These are phyloP conservation scores for Drosophila fungiperda DNA, from an alignment of 2,888 invertebrate species.

Conservation along the genomic window DNA sequence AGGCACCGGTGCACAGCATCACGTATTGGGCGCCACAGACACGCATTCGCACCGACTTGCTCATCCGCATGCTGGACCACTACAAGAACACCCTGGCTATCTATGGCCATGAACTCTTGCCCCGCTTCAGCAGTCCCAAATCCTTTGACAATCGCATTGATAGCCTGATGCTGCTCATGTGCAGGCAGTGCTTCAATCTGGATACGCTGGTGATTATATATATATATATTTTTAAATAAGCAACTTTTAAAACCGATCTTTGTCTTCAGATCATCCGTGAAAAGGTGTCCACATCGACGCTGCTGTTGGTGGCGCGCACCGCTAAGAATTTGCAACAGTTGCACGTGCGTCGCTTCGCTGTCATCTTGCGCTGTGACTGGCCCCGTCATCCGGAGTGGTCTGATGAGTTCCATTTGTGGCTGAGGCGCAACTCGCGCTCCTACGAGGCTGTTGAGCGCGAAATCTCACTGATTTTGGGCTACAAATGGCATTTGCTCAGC, in stretches of 20 bases:
- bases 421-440: constrained; percentile 87
- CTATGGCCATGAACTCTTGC: constrained; percentile 89
- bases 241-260: not conserved
- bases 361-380: constrained; percentile 90
- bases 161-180: constrained; percentile 88
- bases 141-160: constrained; percentile 90
- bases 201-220: constrained; percentile 88
- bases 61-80: constrained; percentile 87
- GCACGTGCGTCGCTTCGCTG: constrained; percentile 89
- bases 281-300: constrained; percentile 91
- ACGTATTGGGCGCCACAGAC: constrained; percentile 88
- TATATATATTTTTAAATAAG: too few species aligned
- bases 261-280: constrained; percentile 88
- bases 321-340: constrained; percentile 88
- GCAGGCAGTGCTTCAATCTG: constrained; percentile 88
- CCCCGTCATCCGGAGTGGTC: constrained; percentile 89
- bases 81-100: constrained; percentile 88
- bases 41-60: constrained; percentile 86
- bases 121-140: constrained; percentile 88
- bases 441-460: constrained; percentile 89
- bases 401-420: constrained; percentile 88
- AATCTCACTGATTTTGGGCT: constrained; percentile 89
- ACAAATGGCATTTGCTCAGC: constrained; percentile 88
- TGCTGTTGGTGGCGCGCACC: constrained; percentile 89
- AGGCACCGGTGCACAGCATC: constrained; percentile 89